Conservation (phyloP, 2,888 invertebrate genomes). For the Caenorhabditis sp. region DNA sequence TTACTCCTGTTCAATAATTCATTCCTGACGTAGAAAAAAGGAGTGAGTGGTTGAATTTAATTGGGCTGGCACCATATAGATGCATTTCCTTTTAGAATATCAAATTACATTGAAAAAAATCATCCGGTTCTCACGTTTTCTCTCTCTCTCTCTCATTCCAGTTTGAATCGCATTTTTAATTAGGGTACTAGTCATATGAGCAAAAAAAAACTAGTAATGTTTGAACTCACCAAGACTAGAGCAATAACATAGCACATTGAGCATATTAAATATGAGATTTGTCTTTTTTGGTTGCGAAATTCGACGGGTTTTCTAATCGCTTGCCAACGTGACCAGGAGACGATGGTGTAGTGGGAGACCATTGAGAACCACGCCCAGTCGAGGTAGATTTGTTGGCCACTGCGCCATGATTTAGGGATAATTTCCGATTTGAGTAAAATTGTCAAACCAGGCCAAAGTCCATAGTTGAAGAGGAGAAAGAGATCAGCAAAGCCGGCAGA, state of each 20-base stretch:
- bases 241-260: conserved; percentile 59
- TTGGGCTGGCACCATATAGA: not conserved
- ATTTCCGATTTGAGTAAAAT: conserved; percentile 65
- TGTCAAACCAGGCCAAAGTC: conserved; percentile 65
- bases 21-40: conserved; percentile 2
- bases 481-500: conserved; percentile 62
- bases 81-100: not conserved
- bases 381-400: conserved; percentile 66
- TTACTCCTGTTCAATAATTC: too few species aligned
- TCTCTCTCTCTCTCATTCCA: not conserved
- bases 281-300: conserved; percentile 57
- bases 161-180: not conserved
- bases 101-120: not conserved
- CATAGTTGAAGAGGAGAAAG: conserved; percentile 64
- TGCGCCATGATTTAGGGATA: conserved; percentile 51
- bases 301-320: conserved; percentile 59
- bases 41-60: not conserved
- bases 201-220: too few species aligned
- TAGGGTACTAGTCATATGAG: not conserved
- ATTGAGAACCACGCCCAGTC: conserved; percentile 69
- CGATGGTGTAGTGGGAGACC: conserved; percentile 66
- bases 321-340: conserved; percentile 66
- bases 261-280: conserved; percentile 57
- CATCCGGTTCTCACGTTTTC: conserved; percentile 1
- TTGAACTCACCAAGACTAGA: conserved; percentile 61